A percentile compares a stretch with the other conserved stretches of the same genome.
These are phyloP conservation scores for Syndactyla subalaris DNA, from an alignment of 2,797 vertebrate species.

Conservation along the genomic window DNA sequence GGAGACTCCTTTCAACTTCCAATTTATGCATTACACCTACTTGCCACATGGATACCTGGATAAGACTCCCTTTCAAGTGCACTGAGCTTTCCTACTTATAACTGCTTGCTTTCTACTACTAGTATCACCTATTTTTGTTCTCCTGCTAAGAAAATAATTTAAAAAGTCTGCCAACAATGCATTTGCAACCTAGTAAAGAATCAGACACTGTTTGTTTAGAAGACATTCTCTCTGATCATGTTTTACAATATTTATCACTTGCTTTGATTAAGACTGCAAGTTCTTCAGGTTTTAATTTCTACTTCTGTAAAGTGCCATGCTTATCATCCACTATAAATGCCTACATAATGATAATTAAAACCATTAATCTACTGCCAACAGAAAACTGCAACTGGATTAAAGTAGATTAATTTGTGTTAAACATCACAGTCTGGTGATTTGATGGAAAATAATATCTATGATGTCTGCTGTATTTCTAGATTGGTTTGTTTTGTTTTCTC, in stretches of 20 bases:
- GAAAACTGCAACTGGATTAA: slow-evolving; percentile 21
- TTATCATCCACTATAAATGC: not conserved
- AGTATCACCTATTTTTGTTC: not conserved
- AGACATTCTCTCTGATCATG: not conserved
- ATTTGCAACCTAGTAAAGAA: not conserved
- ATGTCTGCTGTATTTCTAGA: not conserved
- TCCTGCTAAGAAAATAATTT: not conserved
- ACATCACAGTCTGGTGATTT: not conserved
- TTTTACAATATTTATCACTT: not conserved
- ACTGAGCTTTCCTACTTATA: not conserved
- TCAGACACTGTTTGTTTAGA: not conserved
- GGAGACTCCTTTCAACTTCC: not conserved
- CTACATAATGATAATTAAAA: slow-evolving; percentile 25
- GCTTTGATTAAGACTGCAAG: not conserved
- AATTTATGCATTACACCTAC: not conserved
- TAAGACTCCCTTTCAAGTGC: not conserved
- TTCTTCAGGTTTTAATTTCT: slow-evolving; percentile 14
- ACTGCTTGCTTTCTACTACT: not conserved
- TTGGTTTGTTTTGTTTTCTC: not conserved
- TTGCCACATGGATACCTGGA: not conserved
- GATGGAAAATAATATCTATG: not conserved
- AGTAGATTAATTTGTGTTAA: slow-evolving; percentile 13
- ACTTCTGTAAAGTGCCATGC: not conserved
- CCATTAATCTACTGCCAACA: not conserved
- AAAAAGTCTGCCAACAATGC: not conserved